phyloP scores from a whole-genome alignment of 1,140 invertebrate genomes.

The Atopsyche davidsoni region DNA sequence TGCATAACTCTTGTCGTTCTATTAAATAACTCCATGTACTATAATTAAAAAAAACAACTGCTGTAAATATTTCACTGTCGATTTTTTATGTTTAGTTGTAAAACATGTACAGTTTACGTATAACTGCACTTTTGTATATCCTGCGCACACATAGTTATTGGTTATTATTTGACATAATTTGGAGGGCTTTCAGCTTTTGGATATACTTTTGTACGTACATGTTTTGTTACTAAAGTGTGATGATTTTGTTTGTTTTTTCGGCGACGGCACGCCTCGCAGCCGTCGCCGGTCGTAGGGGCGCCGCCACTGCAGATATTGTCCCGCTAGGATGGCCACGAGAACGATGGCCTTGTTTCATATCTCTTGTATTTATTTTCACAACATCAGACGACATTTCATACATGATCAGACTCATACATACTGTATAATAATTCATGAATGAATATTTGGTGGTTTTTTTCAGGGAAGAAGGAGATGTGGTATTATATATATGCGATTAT shows the following conservation, averaged over 20 bases:
- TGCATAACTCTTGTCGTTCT: slow-evolving; percentile 47
- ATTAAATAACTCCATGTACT: slow-evolving; percentile 46
- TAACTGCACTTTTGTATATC: slow-evolving; percentile 50
- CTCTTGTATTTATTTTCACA: slow-evolving; percentile 31
- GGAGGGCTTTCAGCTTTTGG: slow-evolving; percentile 49
- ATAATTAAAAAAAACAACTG: slow-evolving; percentile 43
- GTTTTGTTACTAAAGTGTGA: slow-evolving; percentile 51
- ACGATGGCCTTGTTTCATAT: slow-evolving; percentile 26
- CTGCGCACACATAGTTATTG: slow-evolving; percentile 43
- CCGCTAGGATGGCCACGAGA: slow-evolving; percentile 17
- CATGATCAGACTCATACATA: slow-evolving; percentile 34
- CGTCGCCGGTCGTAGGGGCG: slow-evolving; percentile 30
- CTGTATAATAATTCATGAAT: slow-evolving; percentile 38
- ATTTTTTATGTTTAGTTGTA: slow-evolving; percentile 51
- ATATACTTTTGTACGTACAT: slow-evolving; percentile 49
- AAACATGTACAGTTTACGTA: slow-evolving; percentile 54
- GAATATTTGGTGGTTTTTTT: slow-evolving; percentile 46
- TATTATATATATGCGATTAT: slow-evolving; percentile 25
- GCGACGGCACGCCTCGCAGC: neutral
- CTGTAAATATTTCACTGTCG: slow-evolving; percentile 52
- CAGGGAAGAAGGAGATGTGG: slow-evolving; percentile 45
- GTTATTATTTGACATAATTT: slow-evolving; percentile 49
- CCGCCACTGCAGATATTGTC: slow-evolving; percentile 28
- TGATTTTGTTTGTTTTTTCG: slow-evolving; percentile 37
- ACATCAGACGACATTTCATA: slow-evolving; percentile 46